phyloP scores from a whole-genome alignment of 2,888 invertebrate genomes.

The Metacarcinus magister region DNA sequence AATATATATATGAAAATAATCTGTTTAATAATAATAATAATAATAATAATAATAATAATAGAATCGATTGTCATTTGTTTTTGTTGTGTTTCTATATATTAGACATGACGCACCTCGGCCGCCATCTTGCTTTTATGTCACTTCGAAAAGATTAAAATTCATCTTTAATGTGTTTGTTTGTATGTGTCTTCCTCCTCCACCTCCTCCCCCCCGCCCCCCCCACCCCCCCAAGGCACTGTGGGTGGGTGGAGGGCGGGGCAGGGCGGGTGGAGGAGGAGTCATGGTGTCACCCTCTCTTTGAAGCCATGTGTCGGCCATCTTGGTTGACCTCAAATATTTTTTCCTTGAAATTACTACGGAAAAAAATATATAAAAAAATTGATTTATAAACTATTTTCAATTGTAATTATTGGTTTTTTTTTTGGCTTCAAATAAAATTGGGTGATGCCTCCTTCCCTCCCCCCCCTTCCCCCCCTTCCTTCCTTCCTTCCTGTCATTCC shows the following conservation, averaged over 20 bases:
- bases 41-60: too few relatives aligned
- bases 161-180: neutral
- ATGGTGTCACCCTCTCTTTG: neutral
- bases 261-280: neutral
- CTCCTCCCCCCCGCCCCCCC: neutral
- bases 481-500: neutral
- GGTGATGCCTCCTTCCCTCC: neutral
- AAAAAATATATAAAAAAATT: too few relatives aligned
- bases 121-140: neutral
- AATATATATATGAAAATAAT: too few relatives aligned
- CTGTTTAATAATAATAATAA: too few relatives aligned
- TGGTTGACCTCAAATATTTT: neutral
- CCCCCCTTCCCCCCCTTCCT: neutral
- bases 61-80: neutral
- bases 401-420: too few relatives aligned
- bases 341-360: too few relatives aligned
- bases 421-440: too few relatives aligned
- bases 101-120: neutral
- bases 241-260: neutral
- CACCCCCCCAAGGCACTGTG: neutral
- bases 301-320: neutral
- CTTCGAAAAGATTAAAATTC: neutral
- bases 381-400: too few relatives aligned
- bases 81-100: neutral
- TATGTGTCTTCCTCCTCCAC: neutral